These are phyloP conservation scores for Hypena proboscidalis DNA, from an alignment of 2,888 invertebrate species.

Conservation along the genomic window DNA sequence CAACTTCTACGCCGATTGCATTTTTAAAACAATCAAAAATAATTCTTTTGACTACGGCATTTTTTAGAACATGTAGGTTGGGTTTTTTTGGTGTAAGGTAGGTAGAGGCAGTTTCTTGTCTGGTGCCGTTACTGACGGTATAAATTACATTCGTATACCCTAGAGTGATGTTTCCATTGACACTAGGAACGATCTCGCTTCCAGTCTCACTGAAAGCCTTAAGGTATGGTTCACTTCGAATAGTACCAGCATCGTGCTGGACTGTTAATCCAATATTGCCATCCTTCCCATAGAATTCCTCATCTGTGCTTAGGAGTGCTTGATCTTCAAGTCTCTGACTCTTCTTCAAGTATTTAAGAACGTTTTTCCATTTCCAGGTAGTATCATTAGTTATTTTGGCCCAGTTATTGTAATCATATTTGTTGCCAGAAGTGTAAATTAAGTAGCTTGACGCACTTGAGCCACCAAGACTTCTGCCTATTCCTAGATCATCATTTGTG, in stretches of 20 bases:
- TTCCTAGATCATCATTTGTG: conserved; percentile 19
- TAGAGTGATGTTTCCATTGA: conserved; percentile 13
- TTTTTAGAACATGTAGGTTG: too few species aligned
- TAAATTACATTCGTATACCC: conserved; percentile 14
- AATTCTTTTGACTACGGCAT: too few species aligned
- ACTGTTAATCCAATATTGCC: conserved; percentile 10
- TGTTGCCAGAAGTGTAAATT: conserved; percentile 35
- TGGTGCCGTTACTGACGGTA: conserved; percentile 9
- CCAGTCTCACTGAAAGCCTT: conserved; percentile 5
- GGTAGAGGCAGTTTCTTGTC: conserved; percentile 19
- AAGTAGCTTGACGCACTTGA: conserved; percentile 32
- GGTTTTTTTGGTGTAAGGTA: conserved; percentile 10
- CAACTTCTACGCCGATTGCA: too few species aligned
- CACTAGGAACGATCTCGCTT: background rate
- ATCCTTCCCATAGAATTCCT: conserved; percentile 4
- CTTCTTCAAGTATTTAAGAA: conserved; percentile 41
- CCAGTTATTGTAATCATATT: conserved; percentile 51
- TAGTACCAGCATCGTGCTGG: background rate
- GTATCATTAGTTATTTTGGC: conserved; percentile 41
- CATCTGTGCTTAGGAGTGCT: background rate
- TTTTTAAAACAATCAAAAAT: too few species aligned
- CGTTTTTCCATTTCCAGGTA: conserved; percentile 50
- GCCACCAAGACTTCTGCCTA: conserved; percentile 42
- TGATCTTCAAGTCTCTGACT: conserved; percentile 9
- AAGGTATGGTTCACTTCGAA: background rate